These are phyloP conservation scores for Ormia ochracea DNA, from an alignment of 2,888 invertebrate genomes.

Conservation along the genomic window DNA sequence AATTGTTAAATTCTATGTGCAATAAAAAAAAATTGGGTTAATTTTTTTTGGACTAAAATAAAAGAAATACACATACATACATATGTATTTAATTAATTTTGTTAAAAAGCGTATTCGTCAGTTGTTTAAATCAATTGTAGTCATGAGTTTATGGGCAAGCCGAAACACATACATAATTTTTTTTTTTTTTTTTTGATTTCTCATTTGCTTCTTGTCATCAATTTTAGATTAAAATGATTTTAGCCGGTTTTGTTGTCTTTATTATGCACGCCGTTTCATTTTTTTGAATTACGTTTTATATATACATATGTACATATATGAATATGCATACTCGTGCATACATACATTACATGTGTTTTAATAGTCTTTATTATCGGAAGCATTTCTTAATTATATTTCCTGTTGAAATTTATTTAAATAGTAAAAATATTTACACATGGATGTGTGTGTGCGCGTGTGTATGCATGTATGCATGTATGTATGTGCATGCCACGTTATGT, in stretches of 20 bases:
- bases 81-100: background rate
- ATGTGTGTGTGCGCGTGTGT: no score
- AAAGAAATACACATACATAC: background rate
- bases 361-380: conserved; percentile 47
- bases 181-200: conserved; percentile 4
- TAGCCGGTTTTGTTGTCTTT: conserved; percentile 41
- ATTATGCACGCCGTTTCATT: conserved; percentile 20
- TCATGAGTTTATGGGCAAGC: background rate
- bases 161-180: background rate
- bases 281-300: background rate
- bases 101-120: no score
- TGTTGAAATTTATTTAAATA: conserved; percentile 38
- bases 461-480: no score
- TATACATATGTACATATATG: no score
- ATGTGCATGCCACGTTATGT: no score
- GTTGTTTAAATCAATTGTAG: background rate
- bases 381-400: conserved; percentile 56
- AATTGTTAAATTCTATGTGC: conserved; percentile 9
- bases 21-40: background rate
- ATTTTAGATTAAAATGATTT: conserved; percentile 16
- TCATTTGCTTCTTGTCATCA: conserved; percentile 29
- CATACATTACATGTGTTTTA: background rate
- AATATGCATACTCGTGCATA: no score
- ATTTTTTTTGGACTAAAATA: conserved; percentile 26
- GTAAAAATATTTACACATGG: background rate